Base-by-base conservation (phyloP, 2,113 vertebrate species). In the Psittacus erithacus region DNA sequence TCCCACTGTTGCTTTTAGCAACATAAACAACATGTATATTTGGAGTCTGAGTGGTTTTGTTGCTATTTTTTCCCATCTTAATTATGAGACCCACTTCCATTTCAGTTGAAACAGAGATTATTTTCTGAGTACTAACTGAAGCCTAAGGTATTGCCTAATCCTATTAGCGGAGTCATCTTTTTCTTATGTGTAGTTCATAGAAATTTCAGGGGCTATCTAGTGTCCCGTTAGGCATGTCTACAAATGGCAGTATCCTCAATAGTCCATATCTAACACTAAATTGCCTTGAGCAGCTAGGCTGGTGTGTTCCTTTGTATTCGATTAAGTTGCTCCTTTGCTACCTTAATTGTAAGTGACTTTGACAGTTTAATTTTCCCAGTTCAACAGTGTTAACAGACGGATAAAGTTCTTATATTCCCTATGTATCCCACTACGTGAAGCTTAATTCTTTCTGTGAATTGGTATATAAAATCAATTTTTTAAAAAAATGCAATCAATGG, bases 341-440 rank as follows among this genome's bases (percentile, higher is more conserved):
- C 55, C n/a, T 92, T 92, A 90, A 94, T 64, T 95, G 25, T 88
- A 94, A 96, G 67, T 73, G 87, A 88, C 57, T 89, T 78, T 67
- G 75, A 90, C 78, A 90, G 24, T 86, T 96, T 92, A 82, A 86
- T 84, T 90, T 93, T 92, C 81, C 78, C 49, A 67, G 59, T 91
- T 95, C 76, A 75, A 70, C n/a, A 46, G 18, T 65, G 27, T 64
- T 76, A 95, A 68, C n/a, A 75, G 65, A 77, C 9, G 76, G 59
- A 74, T 29, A 43, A 88, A 73, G n/a, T 94, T 92, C 44, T 2
- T 53, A 35, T 81, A 81, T 90, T 89, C 23, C 55, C 38, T 44
- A 5, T 29, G 29, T 77, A 71, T 84, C 43, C 38, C 2, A 2
- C 46, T 69, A 52, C 18, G 17, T 90, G 38, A 91, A 88, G 44